Evolutionary conservation across 2,888 invertebrate species (phyloP).

Genomic region (Heliconius cydno): DNA sequence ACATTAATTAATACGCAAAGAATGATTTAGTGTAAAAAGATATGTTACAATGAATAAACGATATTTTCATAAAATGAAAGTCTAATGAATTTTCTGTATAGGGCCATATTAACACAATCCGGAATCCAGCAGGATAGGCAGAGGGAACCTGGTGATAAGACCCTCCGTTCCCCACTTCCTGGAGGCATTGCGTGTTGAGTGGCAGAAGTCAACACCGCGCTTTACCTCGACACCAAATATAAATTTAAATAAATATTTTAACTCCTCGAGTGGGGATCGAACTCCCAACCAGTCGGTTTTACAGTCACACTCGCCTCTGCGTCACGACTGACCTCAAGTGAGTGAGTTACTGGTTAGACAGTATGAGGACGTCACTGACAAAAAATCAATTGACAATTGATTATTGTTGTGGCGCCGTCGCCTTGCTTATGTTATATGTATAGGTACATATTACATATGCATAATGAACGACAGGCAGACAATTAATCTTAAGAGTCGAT

Average conservation of each 20-base stretch:
- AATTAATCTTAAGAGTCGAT: neutral
- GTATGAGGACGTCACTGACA: constrained; percentile 1
- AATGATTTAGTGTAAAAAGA: neutral
- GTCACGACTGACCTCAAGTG: too few species aligned
- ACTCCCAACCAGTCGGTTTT: neutral
- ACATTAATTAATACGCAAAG: neutral
- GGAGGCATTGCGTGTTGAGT: too few species aligned
- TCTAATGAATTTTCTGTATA: too few species aligned
- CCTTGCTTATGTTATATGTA: neutral
- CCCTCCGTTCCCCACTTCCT: too few species aligned
- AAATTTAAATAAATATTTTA: too few species aligned
- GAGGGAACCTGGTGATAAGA: too few species aligned
- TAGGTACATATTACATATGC: neutral
- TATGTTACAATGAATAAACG: neutral
- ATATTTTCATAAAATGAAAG: neutral
- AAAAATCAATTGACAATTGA: constrained; percentile 14
- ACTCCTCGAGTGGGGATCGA: neutral
- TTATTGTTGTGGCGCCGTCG: constrained; percentile 9
- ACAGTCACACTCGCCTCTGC: neutral
- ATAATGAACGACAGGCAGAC: neutral
- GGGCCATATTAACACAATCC: neutral
- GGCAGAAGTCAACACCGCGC: too few species aligned
- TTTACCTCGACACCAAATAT: too few species aligned
- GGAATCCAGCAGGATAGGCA: too few species aligned
- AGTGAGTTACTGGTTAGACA: neutral